phyloP scores from a whole-genome alignment of 2,888 invertebrate species.

The Lithodes maja region DNA sequence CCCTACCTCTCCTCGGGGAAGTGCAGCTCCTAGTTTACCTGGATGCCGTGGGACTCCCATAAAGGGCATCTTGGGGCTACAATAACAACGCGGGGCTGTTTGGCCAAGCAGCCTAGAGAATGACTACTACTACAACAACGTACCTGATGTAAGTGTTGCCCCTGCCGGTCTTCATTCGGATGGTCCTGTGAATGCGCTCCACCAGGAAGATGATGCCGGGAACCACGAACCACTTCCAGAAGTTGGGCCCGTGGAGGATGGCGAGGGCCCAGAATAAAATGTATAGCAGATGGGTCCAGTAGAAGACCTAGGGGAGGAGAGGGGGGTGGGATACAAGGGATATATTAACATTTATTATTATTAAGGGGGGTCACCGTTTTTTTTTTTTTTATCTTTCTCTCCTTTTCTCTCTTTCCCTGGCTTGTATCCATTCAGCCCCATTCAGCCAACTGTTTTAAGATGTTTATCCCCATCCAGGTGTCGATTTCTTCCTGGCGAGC shows the following conservation, averaged over 20 bases:
- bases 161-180: slow-evolving; percentile 74
- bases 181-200: slow-evolving; percentile 82
- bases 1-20: no score
- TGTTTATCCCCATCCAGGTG: no score
- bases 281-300: slow-evolving; percentile 94
- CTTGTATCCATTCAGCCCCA: no score
- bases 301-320: slow-evolving; percentile 83
- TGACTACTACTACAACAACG: background rate
- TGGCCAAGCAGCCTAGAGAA: no score
- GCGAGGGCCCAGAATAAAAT: slow-evolving; percentile 90
- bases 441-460: no score
- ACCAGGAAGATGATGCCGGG: slow-evolving; percentile 87
- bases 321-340: background rate
- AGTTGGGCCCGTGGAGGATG: slow-evolving; percentile 91
- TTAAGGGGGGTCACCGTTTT: background rate
- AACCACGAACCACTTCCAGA: slow-evolving; percentile 95
- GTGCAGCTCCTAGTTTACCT: no score
- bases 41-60: no score
- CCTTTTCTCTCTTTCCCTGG: background rate
- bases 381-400: background rate
- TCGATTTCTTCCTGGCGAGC: no score
- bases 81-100: no score
- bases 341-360: background rate
- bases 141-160: slow-evolving; percentile 94
- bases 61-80: no score